Conservation (phyloP, 2,888 invertebrate species). For the Leistus spinibarbis region DNA sequence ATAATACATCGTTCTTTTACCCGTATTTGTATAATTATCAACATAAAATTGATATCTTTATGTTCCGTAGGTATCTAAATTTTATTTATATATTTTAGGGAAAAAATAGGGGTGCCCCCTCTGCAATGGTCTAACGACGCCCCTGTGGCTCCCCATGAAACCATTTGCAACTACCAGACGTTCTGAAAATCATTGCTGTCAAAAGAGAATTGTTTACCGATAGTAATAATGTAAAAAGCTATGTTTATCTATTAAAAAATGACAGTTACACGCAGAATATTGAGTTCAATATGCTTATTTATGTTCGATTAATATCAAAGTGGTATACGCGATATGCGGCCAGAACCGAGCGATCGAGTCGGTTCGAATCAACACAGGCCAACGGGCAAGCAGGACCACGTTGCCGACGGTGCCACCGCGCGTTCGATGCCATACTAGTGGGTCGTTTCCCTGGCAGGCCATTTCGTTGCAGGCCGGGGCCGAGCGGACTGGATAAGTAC, state of each 20-base stretch:
- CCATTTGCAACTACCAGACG: no score
- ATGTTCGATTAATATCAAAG: neutral
- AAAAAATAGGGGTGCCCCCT: no score
- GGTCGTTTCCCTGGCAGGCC: neutral
- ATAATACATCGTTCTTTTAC: no score
- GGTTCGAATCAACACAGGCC: neutral
- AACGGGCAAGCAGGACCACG: neutral
- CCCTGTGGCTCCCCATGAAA: no score
- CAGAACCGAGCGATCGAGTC: neutral
- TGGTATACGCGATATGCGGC: neutral
- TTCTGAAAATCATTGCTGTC: no score
- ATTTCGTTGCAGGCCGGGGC: neutral
- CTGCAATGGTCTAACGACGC: no score
- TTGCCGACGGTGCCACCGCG: neutral
- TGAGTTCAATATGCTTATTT: neutral
- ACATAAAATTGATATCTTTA: no score
- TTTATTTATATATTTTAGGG: no score
- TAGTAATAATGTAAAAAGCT: neutral
- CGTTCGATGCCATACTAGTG: neutral
- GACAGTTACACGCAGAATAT: neutral
- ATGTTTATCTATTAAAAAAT: neutral
- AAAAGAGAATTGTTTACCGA: neutral
- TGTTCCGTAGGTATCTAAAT: no score
- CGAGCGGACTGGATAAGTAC: neutral
- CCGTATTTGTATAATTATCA: no score